Conservation (phyloP, 2,797 vertebrate genomes). For the Hipposideros larvatus region DNA sequence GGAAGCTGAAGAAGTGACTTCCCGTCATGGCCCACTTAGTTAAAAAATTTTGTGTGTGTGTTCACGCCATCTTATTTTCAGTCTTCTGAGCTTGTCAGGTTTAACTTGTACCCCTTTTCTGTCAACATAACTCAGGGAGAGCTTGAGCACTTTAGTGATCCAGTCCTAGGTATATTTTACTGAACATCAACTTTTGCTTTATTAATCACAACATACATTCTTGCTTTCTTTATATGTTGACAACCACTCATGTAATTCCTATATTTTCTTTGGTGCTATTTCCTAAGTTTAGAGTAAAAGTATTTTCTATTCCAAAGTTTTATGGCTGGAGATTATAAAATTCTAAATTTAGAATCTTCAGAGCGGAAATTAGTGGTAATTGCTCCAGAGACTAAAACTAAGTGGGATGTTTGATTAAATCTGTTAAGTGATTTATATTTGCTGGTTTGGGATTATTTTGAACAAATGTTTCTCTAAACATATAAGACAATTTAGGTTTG, state of each 20-base stretch:
- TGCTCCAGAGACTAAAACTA: background rate
- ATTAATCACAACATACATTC: background rate
- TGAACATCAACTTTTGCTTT: constrained; percentile 39
- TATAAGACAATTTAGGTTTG: constrained; percentile 27
- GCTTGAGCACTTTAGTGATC: background rate
- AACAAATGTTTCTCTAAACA: constrained; percentile 1
- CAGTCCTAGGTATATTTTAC: background rate
- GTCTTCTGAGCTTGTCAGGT: no score
- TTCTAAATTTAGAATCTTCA: background rate
- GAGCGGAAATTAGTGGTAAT: background rate
- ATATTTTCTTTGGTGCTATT: background rate
- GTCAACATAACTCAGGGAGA: background rate
- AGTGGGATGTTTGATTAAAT: background rate
- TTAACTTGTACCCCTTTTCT: no score
- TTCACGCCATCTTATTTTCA: no score
- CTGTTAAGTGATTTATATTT: constrained; percentile 24
- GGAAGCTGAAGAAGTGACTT: no score
- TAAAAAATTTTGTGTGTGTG: no score
- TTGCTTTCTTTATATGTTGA: constrained; percentile 3
- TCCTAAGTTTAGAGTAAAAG: constrained; percentile 32
- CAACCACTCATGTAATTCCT: background rate
- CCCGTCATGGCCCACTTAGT: no score
- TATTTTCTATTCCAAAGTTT: background rate
- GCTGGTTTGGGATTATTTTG: constrained; percentile 3
- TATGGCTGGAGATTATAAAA: background rate